Conservation (phyloP, 2,888 invertebrate genomes). For the Tholera decimalis region DNA sequence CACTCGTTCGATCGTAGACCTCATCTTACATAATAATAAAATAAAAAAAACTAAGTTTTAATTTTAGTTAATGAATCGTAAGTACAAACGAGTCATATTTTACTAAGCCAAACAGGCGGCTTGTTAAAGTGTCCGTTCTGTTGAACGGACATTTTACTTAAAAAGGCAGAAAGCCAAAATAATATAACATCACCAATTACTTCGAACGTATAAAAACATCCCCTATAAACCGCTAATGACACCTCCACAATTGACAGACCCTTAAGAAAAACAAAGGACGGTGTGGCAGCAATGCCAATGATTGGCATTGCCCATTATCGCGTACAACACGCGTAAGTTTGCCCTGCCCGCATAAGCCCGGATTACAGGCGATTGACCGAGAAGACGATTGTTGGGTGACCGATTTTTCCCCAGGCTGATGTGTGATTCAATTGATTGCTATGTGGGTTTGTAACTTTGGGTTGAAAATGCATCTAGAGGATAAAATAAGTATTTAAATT, state of each 20-base stretch:
- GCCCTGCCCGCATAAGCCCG: slow-evolving; percentile 73
- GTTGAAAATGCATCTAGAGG: neutral
- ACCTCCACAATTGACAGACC: slow-evolving; percentile 52
- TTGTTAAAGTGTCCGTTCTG: no score
- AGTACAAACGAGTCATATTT: neutral
- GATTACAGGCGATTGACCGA: slow-evolving; percentile 69
- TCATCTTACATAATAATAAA: no score
- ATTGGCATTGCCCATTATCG: slow-evolving; percentile 84
- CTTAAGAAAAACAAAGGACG: slow-evolving; percentile 62
- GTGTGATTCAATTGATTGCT: neutral
- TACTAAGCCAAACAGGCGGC: neutral
- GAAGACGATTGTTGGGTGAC: slow-evolving; percentile 13
- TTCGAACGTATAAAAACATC: slow-evolving; percentile 27
- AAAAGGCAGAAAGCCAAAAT: no score
- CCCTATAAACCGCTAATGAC: slow-evolving; percentile 63
- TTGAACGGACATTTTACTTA: no score
- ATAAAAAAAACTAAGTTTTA: no score
- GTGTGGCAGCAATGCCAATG: slow-evolving; percentile 64
- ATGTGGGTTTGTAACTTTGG: neutral
- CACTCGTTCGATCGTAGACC: no score
- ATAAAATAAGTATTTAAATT: no score
- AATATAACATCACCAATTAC: slow-evolving; percentile 4
- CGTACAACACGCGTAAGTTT: slow-evolving; percentile 77
- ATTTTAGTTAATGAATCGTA: no score
- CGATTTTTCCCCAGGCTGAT: neutral